Base-by-base conservation (phyloP, 2,113 vertebrate species). In the Prunella himalayana region DNA sequence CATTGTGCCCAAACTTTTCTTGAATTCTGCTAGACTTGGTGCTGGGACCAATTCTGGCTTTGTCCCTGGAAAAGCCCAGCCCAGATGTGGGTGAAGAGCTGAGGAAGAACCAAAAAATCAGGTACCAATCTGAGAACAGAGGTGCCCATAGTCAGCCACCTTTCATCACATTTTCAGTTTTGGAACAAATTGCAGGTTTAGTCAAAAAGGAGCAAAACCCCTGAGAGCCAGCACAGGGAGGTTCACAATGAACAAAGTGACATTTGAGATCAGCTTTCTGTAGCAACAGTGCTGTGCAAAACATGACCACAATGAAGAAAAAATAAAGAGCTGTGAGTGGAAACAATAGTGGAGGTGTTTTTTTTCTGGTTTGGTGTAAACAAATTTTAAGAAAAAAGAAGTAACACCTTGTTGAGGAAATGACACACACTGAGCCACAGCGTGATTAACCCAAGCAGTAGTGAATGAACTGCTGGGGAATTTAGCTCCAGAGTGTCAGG, bases 361-460 rank as follows among this genome's bases (percentile, higher is more conserved):
- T 87, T 71, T 84, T 61, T 87, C 68, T 20, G 15, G 7, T 33
- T 91, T 49, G 4, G 5, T 3, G 4, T 76, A 64, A 78, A 60
- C 31, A 49, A 71, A 5, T n/a, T 42, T 21, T 18, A 8, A 16
- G 20, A 27, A 10, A 31, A 13, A 25, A 33, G 1, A 70, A 68
- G 7, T 31, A 45, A 71, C 57, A 15, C 31, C 6, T 70, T 18
- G 10, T 13, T 7, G 39, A 70, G 22, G 39, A 21, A 73, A 86
- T 49, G 0, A 19, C 6, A 31, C 6, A 2, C 4, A 19, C 6
- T 27, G 71, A 81, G n/a, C 30, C 1, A 5, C 14, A 15, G 11
- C 13, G 53, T 1, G 0, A 22, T 65, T 37, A 81, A 41, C 10
- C 7, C 37, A 65, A 37, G 65, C 33, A n/a, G 23, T 10, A 8